Evolutionary conservation across 2,888 invertebrate genomes (phyloP), one percentile per base, ranked within the genome.

Genomic region (Euclidia mi): DNA sequence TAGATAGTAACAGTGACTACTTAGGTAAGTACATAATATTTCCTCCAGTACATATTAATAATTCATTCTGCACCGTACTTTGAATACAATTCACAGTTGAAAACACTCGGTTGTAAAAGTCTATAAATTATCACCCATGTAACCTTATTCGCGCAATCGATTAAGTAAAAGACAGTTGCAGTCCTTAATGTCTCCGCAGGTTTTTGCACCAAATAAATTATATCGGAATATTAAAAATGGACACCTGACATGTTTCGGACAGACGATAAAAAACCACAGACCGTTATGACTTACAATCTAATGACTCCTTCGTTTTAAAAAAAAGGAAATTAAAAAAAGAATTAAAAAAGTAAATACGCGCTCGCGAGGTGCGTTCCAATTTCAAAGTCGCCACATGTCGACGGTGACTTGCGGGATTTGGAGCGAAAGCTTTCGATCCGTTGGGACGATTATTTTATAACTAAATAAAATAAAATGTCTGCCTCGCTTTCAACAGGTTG

Each of bases 261-360:
- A 56, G 69, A 71, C 69, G 69, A 44, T 67, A 82, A 89, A 91
- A 90, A 91, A 88, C 83, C 70, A 50, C 52, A 68, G 82, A 87
- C 93, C 92, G 93, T 93, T 93, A 91, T 88, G 84, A 89, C 61
- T 89, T 89, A 91, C 89, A 82, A 85, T 89, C 89, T 92, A 92
- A 91, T 90, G 90, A 90, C 86, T 85, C 81, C 79, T 83, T 85
- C 85, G 87, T 88, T 88, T 87, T 80, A 74, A 79, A 75, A 83
- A 86, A 52, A 34, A 10, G 29, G 28, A 32, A 29, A 41, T 38
- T 48, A 50, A 85, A 82, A 85, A 83, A 79, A 72, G 78, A 79
- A 77, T 78, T 80, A 76, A 85, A 25, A 88, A 88, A 88, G 85
- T 82, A 89, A 87, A 89, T 79, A 87, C 78, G 81, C 81, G 82